A percentile compares a stretch with the other conserved stretches of the same genome.
Conservation (phyloP, 2,797 vertebrate genomes). For the Enteromius mattozi region DNA sequence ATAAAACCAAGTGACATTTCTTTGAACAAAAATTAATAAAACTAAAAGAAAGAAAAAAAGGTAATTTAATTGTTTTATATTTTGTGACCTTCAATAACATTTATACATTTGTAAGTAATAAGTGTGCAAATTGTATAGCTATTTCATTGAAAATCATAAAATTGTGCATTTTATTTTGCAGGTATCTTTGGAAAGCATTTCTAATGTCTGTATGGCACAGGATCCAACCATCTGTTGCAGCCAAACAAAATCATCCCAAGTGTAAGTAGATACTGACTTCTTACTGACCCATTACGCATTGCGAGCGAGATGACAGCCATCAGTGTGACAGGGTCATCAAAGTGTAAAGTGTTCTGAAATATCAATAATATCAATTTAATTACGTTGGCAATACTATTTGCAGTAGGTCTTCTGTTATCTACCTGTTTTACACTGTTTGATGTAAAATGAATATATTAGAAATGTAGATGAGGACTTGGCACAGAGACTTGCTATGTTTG, state of each 20-base stretch:
- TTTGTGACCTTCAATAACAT: neutral
- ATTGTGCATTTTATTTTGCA: slow-evolving; percentile 17
- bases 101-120: too few species aligned
- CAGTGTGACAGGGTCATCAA: slow-evolving; percentile 39
- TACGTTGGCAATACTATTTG: neutral
- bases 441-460: slow-evolving; percentile 42
- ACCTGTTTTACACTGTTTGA: slow-evolving; percentile 21
- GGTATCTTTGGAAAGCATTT: slow-evolving; percentile 40
- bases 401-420: slow-evolving; percentile 10
- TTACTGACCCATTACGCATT: slow-evolving; percentile 45
- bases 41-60: neutral
- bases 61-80: neutral
- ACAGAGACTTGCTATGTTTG: slow-evolving; percentile 7
- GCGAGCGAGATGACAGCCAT: slow-evolving; percentile 37
- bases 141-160: neutral
- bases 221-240: slow-evolving; percentile 47
- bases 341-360: slow-evolving; percentile 19
- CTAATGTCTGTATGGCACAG: slow-evolving; percentile 2
- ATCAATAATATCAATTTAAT: neutral
- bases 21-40: neutral
- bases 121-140: neutral
- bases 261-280: slow-evolving; percentile 60
- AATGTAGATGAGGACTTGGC: slow-evolving; percentile 48
- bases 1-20: neutral
- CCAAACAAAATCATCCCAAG: slow-evolving; percentile 43